Evolutionary conservation across 2,797 vertebrate species (phyloP).

Genomic region (Mastacembelus armatus): DNA sequence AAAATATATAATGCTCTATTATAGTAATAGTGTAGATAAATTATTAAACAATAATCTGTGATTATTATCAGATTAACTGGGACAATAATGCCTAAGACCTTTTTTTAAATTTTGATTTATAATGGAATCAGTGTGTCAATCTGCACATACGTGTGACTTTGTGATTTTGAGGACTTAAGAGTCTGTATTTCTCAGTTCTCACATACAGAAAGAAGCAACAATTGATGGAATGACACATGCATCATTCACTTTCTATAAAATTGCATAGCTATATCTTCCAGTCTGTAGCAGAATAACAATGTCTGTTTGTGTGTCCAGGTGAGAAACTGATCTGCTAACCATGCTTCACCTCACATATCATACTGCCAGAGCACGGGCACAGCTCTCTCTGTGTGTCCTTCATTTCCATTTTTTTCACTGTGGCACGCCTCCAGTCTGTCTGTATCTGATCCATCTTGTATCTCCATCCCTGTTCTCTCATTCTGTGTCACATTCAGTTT

Average conservation of each 20-base stretch:
- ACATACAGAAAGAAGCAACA: slow-evolving; percentile 25
- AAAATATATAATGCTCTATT: slow-evolving; percentile 5
- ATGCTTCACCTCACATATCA: slow-evolving; percentile 64
- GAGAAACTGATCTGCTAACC: slow-evolving; percentile 32
- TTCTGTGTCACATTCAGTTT: slow-evolving; percentile 49
- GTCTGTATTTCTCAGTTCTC: background rate
- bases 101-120: background rate
- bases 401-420: slow-evolving; percentile 55
- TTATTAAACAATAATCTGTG: background rate
- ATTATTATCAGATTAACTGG: too few relatives aligned
- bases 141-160: background rate
- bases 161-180: background rate
- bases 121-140: background rate
- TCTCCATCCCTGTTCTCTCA: slow-evolving; percentile 45
- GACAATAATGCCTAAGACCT: too few relatives aligned
- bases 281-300: background rate
- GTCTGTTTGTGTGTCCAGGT: slow-evolving; percentile 5
- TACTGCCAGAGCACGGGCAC: slow-evolving; percentile 42
- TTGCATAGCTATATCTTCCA: slow-evolving; percentile 52
- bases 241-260: slow-evolving; percentile 62
- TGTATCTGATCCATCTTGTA: slow-evolving; percentile 41
- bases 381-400: slow-evolving; percentile 49
- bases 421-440: slow-evolving; percentile 35
- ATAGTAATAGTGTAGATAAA: background rate
- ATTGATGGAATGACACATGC: slow-evolving; percentile 55